Conservation (phyloP, 2,888 invertebrate genomes). For the Dryocosmus kuriphilus region DNA sequence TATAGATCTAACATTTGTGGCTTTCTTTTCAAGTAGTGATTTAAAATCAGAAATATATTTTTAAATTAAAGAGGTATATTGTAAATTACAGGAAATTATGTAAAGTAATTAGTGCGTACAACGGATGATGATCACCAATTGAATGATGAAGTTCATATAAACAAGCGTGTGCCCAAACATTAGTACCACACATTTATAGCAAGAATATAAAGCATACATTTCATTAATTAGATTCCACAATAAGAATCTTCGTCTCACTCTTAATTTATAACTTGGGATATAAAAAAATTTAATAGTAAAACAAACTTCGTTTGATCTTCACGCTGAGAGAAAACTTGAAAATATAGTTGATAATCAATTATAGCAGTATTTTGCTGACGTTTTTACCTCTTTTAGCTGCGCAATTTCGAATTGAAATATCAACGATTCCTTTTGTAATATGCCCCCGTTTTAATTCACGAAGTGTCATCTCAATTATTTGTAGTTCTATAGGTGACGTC, state of each 20-base stretch:
- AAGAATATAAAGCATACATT: too few relatives aligned
- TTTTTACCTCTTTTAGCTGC: not conserved
- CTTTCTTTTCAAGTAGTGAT: not conserved
- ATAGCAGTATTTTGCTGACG: not conserved
- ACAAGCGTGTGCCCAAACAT: not conserved
- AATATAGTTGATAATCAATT: constrained; percentile 1
- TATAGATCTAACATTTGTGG: not conserved
- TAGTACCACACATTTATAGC: too few relatives aligned
- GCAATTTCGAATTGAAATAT: constrained; percentile 25
- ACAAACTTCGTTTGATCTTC: too few relatives aligned
- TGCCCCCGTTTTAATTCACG: not conserved
- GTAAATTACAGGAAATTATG: not conserved
- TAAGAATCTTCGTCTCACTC: too few relatives aligned
- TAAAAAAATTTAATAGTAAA: too few relatives aligned
- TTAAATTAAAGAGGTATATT: too few relatives aligned
- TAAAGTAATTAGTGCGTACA: not conserved
- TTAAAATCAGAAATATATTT: not conserved
- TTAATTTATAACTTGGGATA: too few relatives aligned
- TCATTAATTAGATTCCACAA: too few relatives aligned
- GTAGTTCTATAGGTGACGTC: not conserved
- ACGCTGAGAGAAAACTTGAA: not conserved
- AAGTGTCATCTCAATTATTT: constrained; percentile 20
- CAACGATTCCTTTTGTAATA: constrained; percentile 10
- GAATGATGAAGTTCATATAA: not conserved
- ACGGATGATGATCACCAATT: not conserved